phyloP scores from a whole-genome alignment of 2,888 invertebrate genomes.

The Troglohyphantes excavatus region DNA sequence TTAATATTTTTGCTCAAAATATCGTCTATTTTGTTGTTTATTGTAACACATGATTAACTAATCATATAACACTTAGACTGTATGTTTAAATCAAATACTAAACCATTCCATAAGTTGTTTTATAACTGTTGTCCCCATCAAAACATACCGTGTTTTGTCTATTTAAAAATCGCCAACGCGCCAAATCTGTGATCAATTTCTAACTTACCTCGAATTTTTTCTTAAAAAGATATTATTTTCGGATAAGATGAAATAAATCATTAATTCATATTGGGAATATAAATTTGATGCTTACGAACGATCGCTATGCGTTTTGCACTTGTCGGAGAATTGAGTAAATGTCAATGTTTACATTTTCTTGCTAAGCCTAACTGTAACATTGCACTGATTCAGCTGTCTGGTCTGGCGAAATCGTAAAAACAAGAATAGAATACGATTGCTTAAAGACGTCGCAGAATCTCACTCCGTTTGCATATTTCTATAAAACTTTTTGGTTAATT shows the following conservation, averaged over 20 bases:
- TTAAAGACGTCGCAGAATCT: too few species aligned
- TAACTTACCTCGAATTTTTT: neutral
- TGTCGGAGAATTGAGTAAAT: neutral
- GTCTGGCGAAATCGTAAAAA: too few species aligned
- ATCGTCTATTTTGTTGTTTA: too few species aligned
- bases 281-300: neutral
- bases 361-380: slow-evolving; percentile 56
- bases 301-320: neutral
- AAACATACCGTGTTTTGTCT: neutral
- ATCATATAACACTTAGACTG: too few species aligned
- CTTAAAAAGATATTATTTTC: neutral
- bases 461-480: too few species aligned
- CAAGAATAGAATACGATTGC: too few species aligned
- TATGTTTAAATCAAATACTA: too few species aligned
- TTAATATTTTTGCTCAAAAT: too few species aligned
- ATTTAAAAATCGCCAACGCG: neutral
- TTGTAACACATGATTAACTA: too few species aligned
- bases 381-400: slow-evolving; percentile 4
- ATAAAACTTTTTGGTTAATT: too few species aligned
- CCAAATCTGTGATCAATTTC: neutral
- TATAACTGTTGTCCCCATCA: neutral
- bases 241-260: neutral
- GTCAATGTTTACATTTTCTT: slow-evolving; percentile 43
- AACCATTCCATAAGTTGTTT: too few species aligned
- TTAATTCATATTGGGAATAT: neutral